Evolutionary conservation across 2,888 invertebrate species (phyloP), one percentile per base, ranked within the genome.

Genomic region (Chaetogeoica ovagalla): DNA sequence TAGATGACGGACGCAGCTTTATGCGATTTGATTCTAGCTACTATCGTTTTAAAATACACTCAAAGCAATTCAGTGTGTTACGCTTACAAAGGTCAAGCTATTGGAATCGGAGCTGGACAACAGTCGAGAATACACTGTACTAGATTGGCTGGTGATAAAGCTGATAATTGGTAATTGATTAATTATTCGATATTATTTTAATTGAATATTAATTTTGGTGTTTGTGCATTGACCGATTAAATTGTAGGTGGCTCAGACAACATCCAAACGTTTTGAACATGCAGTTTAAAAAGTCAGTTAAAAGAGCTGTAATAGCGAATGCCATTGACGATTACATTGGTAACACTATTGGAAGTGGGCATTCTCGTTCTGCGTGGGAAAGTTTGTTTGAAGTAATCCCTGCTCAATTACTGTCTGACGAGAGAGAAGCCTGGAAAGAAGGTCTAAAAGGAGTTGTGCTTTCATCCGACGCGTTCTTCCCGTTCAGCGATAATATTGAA

Each of bases 11-110:
- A 91, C 23, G 88, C 87, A 17, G 97, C 95, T 0, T 85, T 96
- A 6, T 90, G 97, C 77, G 98, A 99, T 87, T 88, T 98, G 39
- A 94, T 96, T 66, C 95, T 99, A 1, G 98, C 98, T 0, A 97
- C 97, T 0, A 95, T 98, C 82, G 95, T 98, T 0, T 88, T 98
- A 30, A 99, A 99, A 86, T 99, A 97, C 86, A 97, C 98, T 0
- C 98, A 99, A 87, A 98, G 98, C 84, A 99, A 99, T 87, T 98
- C 97, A 0, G 98, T 99, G 0, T 98, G 98, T 86, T 98, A 93
- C 85, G 97, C 98, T 0, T 92, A 92, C 84, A 94, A 97, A 86
- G 97, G 96, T 6, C 92, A 95, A 89, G 93, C 95, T 19, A 91
- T 98, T 84, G 98, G 98, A 23, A 97, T 97, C 84, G 98, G 98